phyloP scores from a whole-genome alignment of 2,797 vertebrate species.

The Poeciliopsis infans region DNA sequence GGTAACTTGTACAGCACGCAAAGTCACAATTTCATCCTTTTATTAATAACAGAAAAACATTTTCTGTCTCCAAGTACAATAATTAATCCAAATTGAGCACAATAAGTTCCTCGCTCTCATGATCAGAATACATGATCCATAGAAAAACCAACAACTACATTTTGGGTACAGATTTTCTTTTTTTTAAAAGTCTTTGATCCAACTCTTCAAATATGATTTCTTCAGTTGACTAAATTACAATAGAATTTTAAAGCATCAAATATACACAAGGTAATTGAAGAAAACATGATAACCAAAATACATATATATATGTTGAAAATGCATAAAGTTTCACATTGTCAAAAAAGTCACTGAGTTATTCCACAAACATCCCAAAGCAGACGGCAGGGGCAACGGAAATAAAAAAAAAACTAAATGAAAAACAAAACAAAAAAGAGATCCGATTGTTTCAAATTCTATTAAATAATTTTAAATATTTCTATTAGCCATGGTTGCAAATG shows the following conservation, averaged over 20 bases:
- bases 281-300: conserved; percentile 40
- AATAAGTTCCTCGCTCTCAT: background rate
- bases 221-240: conserved; percentile 35
- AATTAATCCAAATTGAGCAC: background rate
- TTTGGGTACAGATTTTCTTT: background rate
- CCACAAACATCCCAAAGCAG: conserved; percentile 1
- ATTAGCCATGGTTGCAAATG: background rate
- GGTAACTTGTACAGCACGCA: background rate
- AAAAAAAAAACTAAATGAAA: background rate
- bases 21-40: background rate
- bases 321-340: conserved; percentile 31
- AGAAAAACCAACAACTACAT: background rate
- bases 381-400: background rate
- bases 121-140: background rate
- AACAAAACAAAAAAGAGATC: background rate
- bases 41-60: background rate
- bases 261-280: conserved; percentile 42
- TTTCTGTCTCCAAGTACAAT: background rate
- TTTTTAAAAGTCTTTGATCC: conserved; percentile 6
- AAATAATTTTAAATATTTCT: background rate
- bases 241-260: conserved; percentile 21
- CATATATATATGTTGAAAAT: conserved; percentile 13
- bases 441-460: conserved; percentile 13
- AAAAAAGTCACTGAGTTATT: conserved; percentile 15
- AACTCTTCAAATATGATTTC: conserved; percentile 38